phyloP scores from a whole-genome alignment of 2,888 invertebrate genomes.

The Drosophila fungiperda region DNA sequence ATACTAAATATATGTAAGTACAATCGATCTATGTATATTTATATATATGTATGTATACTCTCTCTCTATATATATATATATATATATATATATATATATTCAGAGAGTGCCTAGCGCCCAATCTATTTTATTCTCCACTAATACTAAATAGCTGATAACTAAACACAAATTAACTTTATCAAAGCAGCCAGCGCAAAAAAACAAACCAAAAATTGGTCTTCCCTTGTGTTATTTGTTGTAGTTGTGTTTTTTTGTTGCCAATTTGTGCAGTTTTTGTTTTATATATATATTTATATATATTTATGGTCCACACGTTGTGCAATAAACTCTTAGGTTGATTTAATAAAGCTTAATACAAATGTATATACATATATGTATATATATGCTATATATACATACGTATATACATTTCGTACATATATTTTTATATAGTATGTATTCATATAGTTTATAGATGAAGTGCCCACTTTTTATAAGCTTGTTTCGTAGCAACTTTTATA shows the following conservation, averaged over 20 bases:
- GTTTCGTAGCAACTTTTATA: slow-evolving; percentile 84
- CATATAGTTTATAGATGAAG: slow-evolving; percentile 20
- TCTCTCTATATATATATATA: slow-evolving; percentile 14
- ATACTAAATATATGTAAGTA: slow-evolving; percentile 50
- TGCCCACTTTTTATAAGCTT: slow-evolving; percentile 79
- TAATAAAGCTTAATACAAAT: slow-evolving; percentile 68
- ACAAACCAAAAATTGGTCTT: slow-evolving; percentile 33
- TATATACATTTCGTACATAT: slow-evolving; percentile 23
- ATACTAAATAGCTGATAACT: slow-evolving; percentile 36
- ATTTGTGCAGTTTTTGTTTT: slow-evolving; percentile 24
- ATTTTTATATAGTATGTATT: slow-evolving; percentile 12
- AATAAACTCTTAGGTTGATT: slow-evolving; percentile 61
- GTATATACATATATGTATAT: slow-evolving; percentile 26
- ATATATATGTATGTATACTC: slow-evolving; percentile 36
- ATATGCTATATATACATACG: slow-evolving; percentile 29
- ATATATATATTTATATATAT: background rate
- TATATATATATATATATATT: slow-evolving; percentile 19
- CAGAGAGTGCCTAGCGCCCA: slow-evolving; percentile 48
- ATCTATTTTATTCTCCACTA: slow-evolving; percentile 45
- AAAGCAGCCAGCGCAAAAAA: slow-evolving; percentile 23
- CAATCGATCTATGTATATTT: slow-evolving; percentile 51
- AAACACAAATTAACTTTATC: slow-evolving; percentile 23
- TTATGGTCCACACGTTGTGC: slow-evolving; percentile 47
- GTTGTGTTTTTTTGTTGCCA: slow-evolving; percentile 14
- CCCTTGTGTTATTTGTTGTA: slow-evolving; percentile 27